Evolutionary conservation across 2,797 vertebrate genomes (phyloP), one percentile per base, ranked within the genome.

Genomic region (Girardinus metallicus): DNA sequence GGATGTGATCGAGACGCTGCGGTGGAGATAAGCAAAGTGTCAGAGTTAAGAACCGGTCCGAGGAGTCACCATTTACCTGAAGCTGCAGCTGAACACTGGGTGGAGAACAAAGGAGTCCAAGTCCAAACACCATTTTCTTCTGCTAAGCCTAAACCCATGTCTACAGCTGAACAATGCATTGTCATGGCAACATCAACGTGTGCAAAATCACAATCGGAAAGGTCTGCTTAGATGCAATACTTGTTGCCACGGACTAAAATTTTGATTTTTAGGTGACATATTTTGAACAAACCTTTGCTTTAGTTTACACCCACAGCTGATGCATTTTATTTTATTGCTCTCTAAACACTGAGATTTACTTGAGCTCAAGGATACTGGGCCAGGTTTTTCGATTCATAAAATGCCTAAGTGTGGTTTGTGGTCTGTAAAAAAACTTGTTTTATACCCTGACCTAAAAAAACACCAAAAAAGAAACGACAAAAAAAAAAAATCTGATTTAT

Each of bases 1-100:
- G 62, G 75, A 74, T 78, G 62, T 73, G 53, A 73, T 80, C 79
- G 80, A 74, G 80, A 76, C 11, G 53, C 43, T 74, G 75, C 29
- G 82, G 77, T 82, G 62, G 82, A 84, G 88, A 89, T 74, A 81
- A 88, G 83, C 26, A 31, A 21, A 75, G 68, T 47, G 26, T 62
- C 80, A 75, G 73, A 31, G 82, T 71, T 81, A 73, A 62, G 78
- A 77, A 70, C 80, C 60, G 72, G 74, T 83, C 74, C 70, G 70
- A 86, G 78, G 81, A 82, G 79, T 75, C 83, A 79, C 41, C 36
- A 73, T 70, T 2, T 34, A 6, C 51, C 26, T 1, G 3, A 1
- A 15, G 80, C 43, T 76, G 66, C 13, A 36, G 78, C 55, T 68
- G 41, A 15, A 46, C 68, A 21, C 23, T 8, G 15, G n/a, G 60